Evolutionary conservation across 2,888 invertebrate species (phyloP).

Genomic region (Sarcophaga variegata): DNA sequence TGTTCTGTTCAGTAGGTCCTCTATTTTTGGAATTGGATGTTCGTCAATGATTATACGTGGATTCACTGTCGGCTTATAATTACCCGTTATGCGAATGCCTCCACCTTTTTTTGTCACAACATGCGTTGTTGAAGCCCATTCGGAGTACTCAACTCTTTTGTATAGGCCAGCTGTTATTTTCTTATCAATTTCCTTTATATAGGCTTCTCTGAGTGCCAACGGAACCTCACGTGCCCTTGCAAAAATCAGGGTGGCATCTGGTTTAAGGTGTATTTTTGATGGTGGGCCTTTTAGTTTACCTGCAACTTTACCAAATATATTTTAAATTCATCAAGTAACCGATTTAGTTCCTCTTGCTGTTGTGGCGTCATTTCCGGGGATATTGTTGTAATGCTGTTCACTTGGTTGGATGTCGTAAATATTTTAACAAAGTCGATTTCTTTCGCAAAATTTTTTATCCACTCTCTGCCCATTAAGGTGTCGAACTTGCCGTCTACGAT

Average conservation of each 20-base stretch:
- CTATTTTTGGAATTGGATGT: constrained; percentile 33
- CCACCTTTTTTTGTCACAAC: constrained; percentile 54
- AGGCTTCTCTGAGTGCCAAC: constrained; percentile 21
- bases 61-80: constrained; percentile 60
- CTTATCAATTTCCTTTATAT: constrained; percentile 29
- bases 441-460: constrained; percentile 11
- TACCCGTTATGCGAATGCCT: constrained; percentile 33
- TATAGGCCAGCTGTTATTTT: constrained; percentile 44
- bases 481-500: neutral
- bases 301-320: constrained; percentile 36
- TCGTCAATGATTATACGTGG: constrained; percentile 43
- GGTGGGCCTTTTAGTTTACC: constrained; percentile 20
- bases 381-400: too few relatives aligned
- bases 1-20: constrained; percentile 25
- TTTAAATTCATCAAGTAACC: constrained; percentile 18
- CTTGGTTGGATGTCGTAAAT: too few relatives aligned
- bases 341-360: neutral
- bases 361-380: too few relatives aligned
- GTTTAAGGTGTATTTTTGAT: constrained; percentile 14
- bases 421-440: constrained; percentile 25
- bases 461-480: neutral
- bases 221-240: constrained; percentile 5
- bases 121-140: constrained; percentile 59
- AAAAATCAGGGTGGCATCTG: constrained; percentile 20
- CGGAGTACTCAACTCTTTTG: constrained; percentile 46